Base-by-base conservation (phyloP, 2,888 invertebrate genomes). In the Vanessa cardui region DNA sequence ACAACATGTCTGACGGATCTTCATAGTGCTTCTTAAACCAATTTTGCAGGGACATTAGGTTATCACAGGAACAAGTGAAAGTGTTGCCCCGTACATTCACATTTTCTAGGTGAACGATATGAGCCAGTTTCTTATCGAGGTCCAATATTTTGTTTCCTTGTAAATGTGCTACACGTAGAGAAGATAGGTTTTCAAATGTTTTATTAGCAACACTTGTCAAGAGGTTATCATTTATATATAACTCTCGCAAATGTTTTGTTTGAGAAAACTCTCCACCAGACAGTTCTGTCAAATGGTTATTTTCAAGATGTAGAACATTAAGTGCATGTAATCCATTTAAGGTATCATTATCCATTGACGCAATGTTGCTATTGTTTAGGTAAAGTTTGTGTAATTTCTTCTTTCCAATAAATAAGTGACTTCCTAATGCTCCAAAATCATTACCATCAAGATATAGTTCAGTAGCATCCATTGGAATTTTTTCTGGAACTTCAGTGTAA, bases 381-480 rank as follows among this genome's bases (percentile, higher is more conserved):
- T 94, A 97, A 59, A 97, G 92, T 75, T 96, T 95, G 80, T 96
- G 95, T 73, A 97, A 91, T 82, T 96, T 96, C 84, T 96, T 96
- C 86, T 97, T 96, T 7, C 97, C 97, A 78, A 97, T 96, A 85
- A 98, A 97, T 76, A 96, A 94, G 87, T 97, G 97, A 83, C 96
- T 96, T 67, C 95, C 95, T 39, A 98, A 93, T 62, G 95, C 94
- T 20, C 95, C 94, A 74, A 97, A 94, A 80, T 96, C 94, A 84
- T 97, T 97, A 18, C 97, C 97, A 83, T 97, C 97, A 69, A 98
- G 94, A 85, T 96, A 96, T 66, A 97, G 95, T 87, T 97, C 96
- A 49, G 97, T 97, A 39, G 97, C 97, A 84, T 97, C 97, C 96
- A 97, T 97, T 0, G 97, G 97, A 76, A 97, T 95, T 79, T 95